Evolutionary conservation across 2,113 vertebrate species (phyloP).

Genomic region (Scartelaos histophorus): DNA sequence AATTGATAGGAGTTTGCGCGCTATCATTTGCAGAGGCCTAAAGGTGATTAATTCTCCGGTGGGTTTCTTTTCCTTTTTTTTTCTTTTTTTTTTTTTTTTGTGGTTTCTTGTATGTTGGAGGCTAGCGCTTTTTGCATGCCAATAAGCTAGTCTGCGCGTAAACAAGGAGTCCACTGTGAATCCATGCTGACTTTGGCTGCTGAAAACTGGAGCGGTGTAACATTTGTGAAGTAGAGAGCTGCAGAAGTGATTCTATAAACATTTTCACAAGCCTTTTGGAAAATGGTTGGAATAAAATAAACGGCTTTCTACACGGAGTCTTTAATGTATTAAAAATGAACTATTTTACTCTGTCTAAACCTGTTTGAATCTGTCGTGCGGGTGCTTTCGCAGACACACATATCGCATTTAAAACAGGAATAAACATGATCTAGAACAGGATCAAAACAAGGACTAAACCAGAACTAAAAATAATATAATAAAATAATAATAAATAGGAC

Average conservation of each 20-base stretch:
- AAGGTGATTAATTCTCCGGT: conserved; percentile 21
- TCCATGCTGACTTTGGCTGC: conserved; percentile 8
- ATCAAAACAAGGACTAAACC: neutral
- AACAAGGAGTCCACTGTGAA: conserved; percentile 18
- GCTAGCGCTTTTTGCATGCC: conserved; percentile 31
- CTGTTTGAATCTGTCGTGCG: neutral
- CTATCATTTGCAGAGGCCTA: conserved; percentile 28
- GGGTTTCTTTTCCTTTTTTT: too few species aligned
- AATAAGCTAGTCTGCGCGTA: conserved; percentile 36
- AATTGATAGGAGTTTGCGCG: conserved; percentile 45
- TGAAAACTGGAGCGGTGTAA: conserved; percentile 3
- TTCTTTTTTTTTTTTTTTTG: too few species aligned
- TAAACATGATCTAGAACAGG: neutral
- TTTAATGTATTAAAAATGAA: neutral
- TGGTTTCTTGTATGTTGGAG: conserved; percentile 27
- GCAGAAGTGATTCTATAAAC: neutral
- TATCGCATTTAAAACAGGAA: too few species aligned
- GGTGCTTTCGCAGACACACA: too few species aligned
- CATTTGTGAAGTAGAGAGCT: conserved; percentile 2
- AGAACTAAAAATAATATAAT: neutral
- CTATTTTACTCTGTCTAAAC: neutral
- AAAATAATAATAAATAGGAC: too few species aligned
- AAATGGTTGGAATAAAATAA: neutral
- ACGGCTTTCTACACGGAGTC: neutral
- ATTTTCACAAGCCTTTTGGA: neutral